Percentiles rank a stretch among this genome's conserved stretches.
These are phyloP conservation scores for Mirounga angustirostris DNA, from an alignment of 2,113 vertebrate genomes.

Conservation along the genomic window DNA sequence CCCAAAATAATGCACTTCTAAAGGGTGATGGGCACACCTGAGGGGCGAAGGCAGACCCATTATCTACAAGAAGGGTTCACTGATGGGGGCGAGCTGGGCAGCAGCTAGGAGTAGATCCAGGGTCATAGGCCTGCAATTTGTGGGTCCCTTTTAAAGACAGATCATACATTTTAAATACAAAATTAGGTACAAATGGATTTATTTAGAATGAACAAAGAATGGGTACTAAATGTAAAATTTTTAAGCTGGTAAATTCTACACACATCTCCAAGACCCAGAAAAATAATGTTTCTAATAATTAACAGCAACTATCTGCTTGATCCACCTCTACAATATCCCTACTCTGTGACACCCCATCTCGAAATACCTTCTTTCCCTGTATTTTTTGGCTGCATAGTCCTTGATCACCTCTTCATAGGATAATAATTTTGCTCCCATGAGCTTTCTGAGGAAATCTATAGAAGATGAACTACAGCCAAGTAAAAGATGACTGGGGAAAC, in stretches of 20 bases:
- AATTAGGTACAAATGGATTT: neutral
- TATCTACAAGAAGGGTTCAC: fast-evolving
- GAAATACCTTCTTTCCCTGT: neutral
- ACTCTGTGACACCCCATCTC: neutral
- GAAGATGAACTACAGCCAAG: neutral
- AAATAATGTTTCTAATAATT: neutral
- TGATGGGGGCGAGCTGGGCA: neutral
- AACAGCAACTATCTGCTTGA: neutral
- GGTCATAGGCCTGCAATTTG: neutral
- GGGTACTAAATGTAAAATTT: neutral
- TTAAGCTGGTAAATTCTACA: neutral
- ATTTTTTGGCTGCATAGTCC: neutral
- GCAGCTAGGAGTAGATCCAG: neutral
- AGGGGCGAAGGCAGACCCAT: fast-evolving
- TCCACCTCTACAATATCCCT: neutral
- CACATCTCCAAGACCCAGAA: neutral
- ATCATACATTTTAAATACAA: neutral
- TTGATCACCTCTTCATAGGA: constrained; percentile 2
- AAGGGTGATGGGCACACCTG: fast-evolving
- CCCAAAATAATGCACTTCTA: neutral
- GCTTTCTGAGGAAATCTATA: constrained; percentile 9
- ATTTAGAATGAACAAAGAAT: constrained; percentile 18
- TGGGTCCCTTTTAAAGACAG: neutral
- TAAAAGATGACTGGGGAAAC: neutral
- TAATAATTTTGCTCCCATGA: neutral